Conservation (phyloP, 2,113 vertebrate genomes). For the Paramormyrops kingsleyae region DNA sequence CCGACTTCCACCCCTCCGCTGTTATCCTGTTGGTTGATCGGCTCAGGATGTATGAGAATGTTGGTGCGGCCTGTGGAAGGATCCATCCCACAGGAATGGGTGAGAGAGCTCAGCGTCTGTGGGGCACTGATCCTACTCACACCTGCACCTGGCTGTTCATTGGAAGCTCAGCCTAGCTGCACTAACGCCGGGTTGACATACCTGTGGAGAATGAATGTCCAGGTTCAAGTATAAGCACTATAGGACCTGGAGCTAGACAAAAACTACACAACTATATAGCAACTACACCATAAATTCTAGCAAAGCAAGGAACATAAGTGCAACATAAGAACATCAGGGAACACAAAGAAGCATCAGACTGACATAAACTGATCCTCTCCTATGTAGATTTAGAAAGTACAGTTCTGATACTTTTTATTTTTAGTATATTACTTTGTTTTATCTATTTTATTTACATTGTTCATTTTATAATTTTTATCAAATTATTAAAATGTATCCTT, state of each 20-base stretch:
- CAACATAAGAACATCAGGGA: not conserved
- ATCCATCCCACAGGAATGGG: slow-evolving; percentile 75
- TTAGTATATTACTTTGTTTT: not conserved
- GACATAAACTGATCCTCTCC: not conserved
- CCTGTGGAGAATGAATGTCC: not conserved
- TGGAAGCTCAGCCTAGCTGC: not conserved
- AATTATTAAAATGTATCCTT: not conserved
- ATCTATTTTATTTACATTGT: not conserved
- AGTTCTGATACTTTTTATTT: not conserved
- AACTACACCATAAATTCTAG: not conserved
- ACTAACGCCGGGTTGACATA: not conserved
- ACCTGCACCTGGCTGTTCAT: not conserved
- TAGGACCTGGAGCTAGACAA: not conserved
- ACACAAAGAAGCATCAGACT: not conserved
- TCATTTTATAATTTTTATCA: not conserved
- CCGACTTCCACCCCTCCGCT: slow-evolving; percentile 69
- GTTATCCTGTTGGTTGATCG: slow-evolving; percentile 67
- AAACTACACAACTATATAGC: not conserved
- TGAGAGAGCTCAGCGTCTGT: slow-evolving; percentile 30
- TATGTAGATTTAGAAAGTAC: not conserved
- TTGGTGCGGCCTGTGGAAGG: slow-evolving; percentile 71
- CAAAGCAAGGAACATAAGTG: not conserved
- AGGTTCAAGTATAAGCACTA: not conserved
- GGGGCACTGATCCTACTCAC: not conserved
- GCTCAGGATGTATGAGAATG: slow-evolving; percentile 63